Conservation (phyloP, 2,113 vertebrate genomes). For the Gavia stellata region DNA sequence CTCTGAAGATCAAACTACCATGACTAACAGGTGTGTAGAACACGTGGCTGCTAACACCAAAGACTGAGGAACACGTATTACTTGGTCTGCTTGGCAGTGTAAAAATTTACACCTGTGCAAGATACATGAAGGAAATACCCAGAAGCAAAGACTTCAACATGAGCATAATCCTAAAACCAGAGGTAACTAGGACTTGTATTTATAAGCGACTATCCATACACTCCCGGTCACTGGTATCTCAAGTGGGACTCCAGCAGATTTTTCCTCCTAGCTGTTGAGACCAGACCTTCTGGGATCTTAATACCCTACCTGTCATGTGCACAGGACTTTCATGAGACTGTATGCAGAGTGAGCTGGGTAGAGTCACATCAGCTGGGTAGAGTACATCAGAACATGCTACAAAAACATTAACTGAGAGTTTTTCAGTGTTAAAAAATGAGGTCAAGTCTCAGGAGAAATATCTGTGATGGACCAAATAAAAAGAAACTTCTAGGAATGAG, state of each 20-base stretch:
- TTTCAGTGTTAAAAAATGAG: neutral
- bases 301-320: neutral
- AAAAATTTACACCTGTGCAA: neutral
- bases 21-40: neutral
- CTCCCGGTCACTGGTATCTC: neutral
- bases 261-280: neutral
- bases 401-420: neutral
- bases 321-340: neutral
- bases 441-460: neutral
- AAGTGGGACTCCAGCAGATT: neutral
- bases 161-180: neutral
- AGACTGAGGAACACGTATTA: neutral
- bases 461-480: neutral
- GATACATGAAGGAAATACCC: neutral
- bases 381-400: neutral
- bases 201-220: neutral
- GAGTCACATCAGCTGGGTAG: neutral
- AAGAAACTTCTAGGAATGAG: neutral
- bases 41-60: neutral
- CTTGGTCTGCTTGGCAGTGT: neutral
- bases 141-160: neutral
- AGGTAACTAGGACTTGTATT: neutral
- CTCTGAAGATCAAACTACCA: neutral
- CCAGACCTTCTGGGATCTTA: neutral
- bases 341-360: neutral